Evolutionary conservation across 1,140 invertebrate genomes (phyloP).

Genomic region (Lamellibrachia luymesi): DNA sequence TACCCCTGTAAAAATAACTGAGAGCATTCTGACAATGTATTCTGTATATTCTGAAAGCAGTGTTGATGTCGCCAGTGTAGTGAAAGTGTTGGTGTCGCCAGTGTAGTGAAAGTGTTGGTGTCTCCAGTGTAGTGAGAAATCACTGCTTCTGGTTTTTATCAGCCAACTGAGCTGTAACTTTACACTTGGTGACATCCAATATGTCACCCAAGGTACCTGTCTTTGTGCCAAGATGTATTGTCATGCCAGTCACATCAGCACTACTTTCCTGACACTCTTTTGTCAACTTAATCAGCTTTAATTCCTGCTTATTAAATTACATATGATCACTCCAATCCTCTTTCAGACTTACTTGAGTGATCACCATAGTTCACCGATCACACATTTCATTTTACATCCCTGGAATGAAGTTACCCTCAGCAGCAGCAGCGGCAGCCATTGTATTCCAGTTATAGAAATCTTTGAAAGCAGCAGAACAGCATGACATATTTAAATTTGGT

Average conservation of each 20-base stretch:
- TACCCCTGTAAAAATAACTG: no score
- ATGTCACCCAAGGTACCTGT: not conserved
- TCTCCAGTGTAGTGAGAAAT: no score
- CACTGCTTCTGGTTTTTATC: not conserved
- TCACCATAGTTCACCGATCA: not conserved
- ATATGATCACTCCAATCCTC: not conserved
- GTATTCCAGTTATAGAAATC: not conserved
- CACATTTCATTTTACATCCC: not conserved
- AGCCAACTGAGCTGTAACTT: not conserved
- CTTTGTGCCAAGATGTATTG: not conserved
- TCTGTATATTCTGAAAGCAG: no score
- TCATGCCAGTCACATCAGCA: no score
- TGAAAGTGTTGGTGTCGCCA: no score
- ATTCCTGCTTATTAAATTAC: not conserved
- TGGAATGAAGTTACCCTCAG: not conserved
- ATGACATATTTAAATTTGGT: not conserved
- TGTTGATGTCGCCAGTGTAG: no score
- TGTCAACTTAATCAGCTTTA: no score
- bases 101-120: no score
- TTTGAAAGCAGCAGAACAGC: not conserved
- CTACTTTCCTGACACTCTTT: no score
- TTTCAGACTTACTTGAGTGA: not conserved
- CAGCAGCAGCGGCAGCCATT: not conserved
- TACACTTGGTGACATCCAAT: not conserved
- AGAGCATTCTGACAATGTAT: no score